Conservation (phyloP, 2,797 vertebrate genomes). For the Smutsia temminckii region DNA sequence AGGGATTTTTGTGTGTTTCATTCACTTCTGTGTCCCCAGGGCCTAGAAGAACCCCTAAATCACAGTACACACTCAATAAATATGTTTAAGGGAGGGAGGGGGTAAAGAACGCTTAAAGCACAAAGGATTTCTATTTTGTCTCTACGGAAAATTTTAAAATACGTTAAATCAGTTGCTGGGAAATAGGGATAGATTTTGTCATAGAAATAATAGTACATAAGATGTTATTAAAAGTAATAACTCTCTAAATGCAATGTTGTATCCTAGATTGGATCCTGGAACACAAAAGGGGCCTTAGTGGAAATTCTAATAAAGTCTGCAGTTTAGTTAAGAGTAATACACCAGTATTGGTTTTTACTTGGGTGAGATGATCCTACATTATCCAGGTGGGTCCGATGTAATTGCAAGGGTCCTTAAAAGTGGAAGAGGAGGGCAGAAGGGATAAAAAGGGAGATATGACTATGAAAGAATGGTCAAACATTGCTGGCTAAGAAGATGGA, state of each 20-base stretch:
- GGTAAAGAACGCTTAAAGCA: neutral
- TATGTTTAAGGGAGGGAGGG: neutral
- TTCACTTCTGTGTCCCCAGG: neutral
- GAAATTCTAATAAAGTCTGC: conserved; percentile 20
- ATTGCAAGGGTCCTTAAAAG: neutral
- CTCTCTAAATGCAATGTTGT: neutral
- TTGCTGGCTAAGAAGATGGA: neutral
- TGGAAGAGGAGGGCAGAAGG: neutral
- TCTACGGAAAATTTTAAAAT: neutral
- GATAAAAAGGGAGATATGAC: neutral
- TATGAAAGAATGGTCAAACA: neutral
- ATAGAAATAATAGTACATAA: conserved; percentile 26
- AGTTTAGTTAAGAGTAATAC: conserved; percentile 14
- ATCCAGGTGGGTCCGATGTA: neutral
- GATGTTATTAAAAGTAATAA: neutral
- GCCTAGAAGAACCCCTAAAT: neutral
- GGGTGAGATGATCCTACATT: neutral
- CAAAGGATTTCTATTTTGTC: neutral
- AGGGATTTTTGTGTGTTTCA: neutral
- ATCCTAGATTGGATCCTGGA: neutral
- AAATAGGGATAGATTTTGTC: conserved; percentile 12
- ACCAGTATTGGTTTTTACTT: neutral
- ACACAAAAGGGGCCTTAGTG: neutral
- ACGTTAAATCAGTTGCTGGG: conserved; percentile 6
- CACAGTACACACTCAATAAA: neutral